Percentiles rank a stretch among this genome's conserved stretches.
phyloP scores from a whole-genome alignment of 2,888 invertebrate genomes.

The Perizoma flavofasciatum region DNA sequence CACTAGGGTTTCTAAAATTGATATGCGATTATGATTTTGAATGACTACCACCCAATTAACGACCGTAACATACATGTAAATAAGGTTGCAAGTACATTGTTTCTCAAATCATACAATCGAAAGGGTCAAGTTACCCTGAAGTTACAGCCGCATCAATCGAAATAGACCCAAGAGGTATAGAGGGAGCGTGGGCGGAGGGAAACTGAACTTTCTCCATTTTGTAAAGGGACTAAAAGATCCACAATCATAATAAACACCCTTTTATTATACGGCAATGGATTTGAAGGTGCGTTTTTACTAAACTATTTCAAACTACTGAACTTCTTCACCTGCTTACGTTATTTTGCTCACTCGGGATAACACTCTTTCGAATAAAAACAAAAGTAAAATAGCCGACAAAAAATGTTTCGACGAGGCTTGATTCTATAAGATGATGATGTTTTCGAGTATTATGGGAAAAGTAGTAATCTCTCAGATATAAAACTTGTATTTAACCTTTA shows the following conservation, averaged over 20 bases:
- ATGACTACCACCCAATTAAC: too few relatives aligned
- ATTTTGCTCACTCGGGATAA: too few relatives aligned
- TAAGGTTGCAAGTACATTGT: not conserved
- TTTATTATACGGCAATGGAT: slow-evolving; percentile 18
- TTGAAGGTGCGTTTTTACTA: slow-evolving; percentile 23
- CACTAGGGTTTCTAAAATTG: too few relatives aligned
- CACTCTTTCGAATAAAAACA: too few relatives aligned
- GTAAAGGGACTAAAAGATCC: slow-evolving; percentile 23
- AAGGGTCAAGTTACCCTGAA: not conserved
- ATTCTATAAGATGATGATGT: too few relatives aligned
- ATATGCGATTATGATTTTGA: too few relatives aligned
- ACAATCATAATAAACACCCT: slow-evolving; percentile 31
- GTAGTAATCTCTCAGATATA: too few relatives aligned
- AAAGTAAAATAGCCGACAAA: too few relatives aligned
- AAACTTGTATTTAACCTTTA: too few relatives aligned
- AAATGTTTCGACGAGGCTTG: too few relatives aligned
- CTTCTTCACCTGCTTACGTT: too few relatives aligned
- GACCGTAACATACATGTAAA: not conserved
- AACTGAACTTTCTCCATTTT: slow-evolving; percentile 29
- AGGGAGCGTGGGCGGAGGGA: slow-evolving; percentile 8
- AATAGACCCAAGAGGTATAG: slow-evolving; percentile 1
- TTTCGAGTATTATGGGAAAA: too few relatives aligned
- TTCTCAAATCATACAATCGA: not conserved
- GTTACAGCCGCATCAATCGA: slow-evolving; percentile 6
- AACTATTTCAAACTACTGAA: slow-evolving; percentile 1